phyloP scores from a whole-genome alignment of 1,140 invertebrate species.

The Condylostylus longicornis region DNA sequence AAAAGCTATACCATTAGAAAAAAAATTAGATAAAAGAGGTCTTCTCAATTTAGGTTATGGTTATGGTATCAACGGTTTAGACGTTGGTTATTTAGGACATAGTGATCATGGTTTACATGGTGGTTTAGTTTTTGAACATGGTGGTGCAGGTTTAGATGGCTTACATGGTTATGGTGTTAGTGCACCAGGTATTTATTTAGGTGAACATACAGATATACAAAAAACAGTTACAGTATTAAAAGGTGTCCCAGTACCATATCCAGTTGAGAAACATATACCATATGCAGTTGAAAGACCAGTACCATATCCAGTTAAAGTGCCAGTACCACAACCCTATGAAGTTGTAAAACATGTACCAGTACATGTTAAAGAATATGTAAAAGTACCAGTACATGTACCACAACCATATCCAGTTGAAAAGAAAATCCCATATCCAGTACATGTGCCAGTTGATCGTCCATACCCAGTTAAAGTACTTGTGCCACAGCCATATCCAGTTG shows the following conservation, averaged over 20 bases:
- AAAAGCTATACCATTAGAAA: constrained; percentile 40
- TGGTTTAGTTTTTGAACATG: constrained; percentile 16
- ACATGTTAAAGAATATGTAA: constrained; percentile 49
- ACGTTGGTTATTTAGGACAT: constrained; percentile 47
- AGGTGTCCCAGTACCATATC: constrained; percentile 45
- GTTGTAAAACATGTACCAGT: constrained; percentile 51
- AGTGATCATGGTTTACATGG: constrained; percentile 11
- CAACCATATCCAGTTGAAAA: constrained; percentile 55
- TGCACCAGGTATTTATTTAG: constrained; percentile 27
- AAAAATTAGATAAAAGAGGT: constrained; percentile 42
- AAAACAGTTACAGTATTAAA: constrained; percentile 59
- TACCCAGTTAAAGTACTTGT: constrained; percentile 46
- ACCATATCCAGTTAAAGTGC: constrained; percentile 45
- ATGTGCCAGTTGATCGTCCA: constrained; percentile 46
- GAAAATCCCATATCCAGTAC: constrained; percentile 48
- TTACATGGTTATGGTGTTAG: constrained; percentile 19
- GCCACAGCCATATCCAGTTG: constrained; percentile 49
- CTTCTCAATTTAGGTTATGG: constrained; percentile 42
- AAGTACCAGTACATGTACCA: constrained; percentile 49
- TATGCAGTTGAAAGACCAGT: constrained; percentile 47
- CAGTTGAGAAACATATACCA: constrained; percentile 45
- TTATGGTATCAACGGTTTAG: constrained; percentile 40
- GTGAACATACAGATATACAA: constrained; percentile 42
- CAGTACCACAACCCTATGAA: constrained; percentile 46
- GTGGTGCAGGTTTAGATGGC: constrained; percentile 14